A percentile compares a stretch with the other conserved stretches of the same genome.
Evolutionary conservation across 2,888 invertebrate genomes (phyloP).

Genomic region (Willowsia nigromaculata): DNA sequence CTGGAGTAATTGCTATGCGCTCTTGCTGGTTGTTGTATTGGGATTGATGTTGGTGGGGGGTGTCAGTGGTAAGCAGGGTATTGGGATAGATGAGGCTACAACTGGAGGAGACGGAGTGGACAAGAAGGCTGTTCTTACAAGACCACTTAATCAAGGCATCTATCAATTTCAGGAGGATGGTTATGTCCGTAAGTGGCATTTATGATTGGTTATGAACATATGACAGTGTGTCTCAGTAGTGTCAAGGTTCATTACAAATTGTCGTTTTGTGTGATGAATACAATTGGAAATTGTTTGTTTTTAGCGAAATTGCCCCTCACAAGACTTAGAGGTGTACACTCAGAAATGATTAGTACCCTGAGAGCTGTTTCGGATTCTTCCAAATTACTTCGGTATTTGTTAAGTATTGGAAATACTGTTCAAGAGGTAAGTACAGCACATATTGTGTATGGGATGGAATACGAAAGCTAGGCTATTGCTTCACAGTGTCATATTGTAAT

Average conservation of each 20-base stretch:
- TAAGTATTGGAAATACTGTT: conserved; percentile 76
- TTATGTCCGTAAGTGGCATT: conserved; percentile 74
- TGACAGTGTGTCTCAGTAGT: not conserved
- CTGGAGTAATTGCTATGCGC: not conserved
- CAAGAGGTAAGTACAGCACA: conserved; percentile 74
- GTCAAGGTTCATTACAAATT: too few relatives aligned
- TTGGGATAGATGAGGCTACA: conserved; percentile 14
- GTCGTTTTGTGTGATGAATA: too few relatives aligned
- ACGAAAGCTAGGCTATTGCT: too few relatives aligned
- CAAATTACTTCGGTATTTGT: conserved; percentile 74
- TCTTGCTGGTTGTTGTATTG: not conserved
- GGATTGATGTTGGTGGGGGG: not conserved
- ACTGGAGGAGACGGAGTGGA: conserved; percentile 59
- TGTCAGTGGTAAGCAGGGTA: conserved; percentile 6
- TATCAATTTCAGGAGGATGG: conserved; percentile 74
- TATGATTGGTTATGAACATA: not conserved
- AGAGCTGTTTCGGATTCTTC: conserved; percentile 70
- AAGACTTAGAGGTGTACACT: conserved; percentile 73
- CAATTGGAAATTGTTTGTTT: not conserved
- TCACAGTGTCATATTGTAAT: not conserved
- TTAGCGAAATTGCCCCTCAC: conserved; percentile 72
- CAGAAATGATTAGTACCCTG: conserved; percentile 76
- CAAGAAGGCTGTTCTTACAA: conserved; percentile 72
- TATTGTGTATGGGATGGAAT: too few relatives aligned
- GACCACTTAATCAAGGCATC: conserved; percentile 73